phyloP scores from a whole-genome alignment of 2,888 invertebrate genomes.

The Drosophila flavopinicola region DNA sequence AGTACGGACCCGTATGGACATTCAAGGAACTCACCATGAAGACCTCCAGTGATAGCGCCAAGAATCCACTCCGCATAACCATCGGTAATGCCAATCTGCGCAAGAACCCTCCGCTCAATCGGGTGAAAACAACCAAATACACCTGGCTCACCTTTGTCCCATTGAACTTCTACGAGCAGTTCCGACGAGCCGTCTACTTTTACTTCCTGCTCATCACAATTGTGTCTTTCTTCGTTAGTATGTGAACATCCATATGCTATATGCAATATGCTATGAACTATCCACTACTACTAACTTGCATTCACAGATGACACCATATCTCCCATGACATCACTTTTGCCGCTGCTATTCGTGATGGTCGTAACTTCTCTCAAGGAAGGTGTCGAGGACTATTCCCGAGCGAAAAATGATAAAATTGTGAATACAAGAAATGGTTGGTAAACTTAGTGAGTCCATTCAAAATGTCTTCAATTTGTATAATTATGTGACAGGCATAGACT shows the following conservation, averaged over 20 bases:
- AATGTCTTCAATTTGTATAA: too few relatives aligned
- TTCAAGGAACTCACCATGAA: slow-evolving; percentile 9
- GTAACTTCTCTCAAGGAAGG: slow-evolving; percentile 92
- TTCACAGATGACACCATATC: slow-evolving; percentile 89
- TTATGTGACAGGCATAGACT: too few relatives aligned
- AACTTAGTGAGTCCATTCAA: too few relatives aligned
- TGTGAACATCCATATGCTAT: slow-evolving; percentile 67
- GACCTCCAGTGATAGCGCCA: neutral
- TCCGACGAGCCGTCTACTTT: slow-evolving; percentile 92
- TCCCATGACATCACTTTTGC: slow-evolving; percentile 89
- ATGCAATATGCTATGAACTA: too few relatives aligned
- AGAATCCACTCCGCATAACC: slow-evolving; percentile 42
- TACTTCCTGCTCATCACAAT: slow-evolving; percentile 91
- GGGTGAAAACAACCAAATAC: slow-evolving; percentile 89
- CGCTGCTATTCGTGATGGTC: slow-evolving; percentile 90
- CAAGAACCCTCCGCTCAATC: slow-evolving; percentile 81
- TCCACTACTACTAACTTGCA: neutral
- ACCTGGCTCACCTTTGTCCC: slow-evolving; percentile 91
- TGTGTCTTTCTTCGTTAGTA: slow-evolving; percentile 88
- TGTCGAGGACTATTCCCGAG: slow-evolving; percentile 92
- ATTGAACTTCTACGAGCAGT: slow-evolving; percentile 92
- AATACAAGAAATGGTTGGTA: slow-evolving; percentile 87
- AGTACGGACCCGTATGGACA: neutral
- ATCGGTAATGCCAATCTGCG: slow-evolving; percentile 29
- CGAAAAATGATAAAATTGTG: slow-evolving; percentile 89